Evolutionary conservation across 2,113 vertebrate species (phyloP).

Genomic region (Rhea americana): DNA sequence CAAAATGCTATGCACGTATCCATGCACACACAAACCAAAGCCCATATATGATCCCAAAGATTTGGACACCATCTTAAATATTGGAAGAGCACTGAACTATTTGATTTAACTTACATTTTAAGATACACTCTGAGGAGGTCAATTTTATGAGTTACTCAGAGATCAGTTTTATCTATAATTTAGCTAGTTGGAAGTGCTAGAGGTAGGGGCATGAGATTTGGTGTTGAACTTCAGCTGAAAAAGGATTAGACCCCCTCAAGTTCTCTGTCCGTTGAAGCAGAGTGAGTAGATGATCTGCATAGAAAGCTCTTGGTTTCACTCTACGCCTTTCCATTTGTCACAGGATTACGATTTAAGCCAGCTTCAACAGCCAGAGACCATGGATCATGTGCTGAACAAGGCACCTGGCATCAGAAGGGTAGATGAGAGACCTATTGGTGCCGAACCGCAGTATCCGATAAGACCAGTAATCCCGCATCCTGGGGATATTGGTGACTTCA

Average conservation of each 20-base stretch:
- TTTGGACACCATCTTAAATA: neutral
- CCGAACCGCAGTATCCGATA: slow-evolving; percentile 94
- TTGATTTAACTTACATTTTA: neutral
- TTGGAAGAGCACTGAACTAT: neutral
- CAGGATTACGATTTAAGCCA: slow-evolving; percentile 98
- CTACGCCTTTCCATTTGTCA: slow-evolving; percentile 41
- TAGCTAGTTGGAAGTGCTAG: neutral
- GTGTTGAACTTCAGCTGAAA: neutral
- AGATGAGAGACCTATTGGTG: slow-evolving; percentile 92
- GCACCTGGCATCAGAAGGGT: slow-evolving; percentile 89
- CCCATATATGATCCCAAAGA: neutral
- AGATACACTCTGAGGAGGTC: neutral
- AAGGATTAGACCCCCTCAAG: neutral
- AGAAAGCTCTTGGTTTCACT: slow-evolving; percentile 1
- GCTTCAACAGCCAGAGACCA: slow-evolving; percentile 93
- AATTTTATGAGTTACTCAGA: neutral
- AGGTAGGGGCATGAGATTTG: neutral
- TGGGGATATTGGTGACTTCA: slow-evolving; percentile 97
- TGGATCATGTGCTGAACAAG: slow-evolving; percentile 94
- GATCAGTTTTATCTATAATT: neutral
- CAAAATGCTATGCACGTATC: neutral
- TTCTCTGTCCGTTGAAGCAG: neutral
- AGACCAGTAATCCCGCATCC: slow-evolving; percentile 93
- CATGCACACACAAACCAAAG: neutral
- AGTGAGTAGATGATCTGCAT: neutral